Conservation (phyloP, 2,888 invertebrate genomes). For the Diadegma fenestrale region DNA sequence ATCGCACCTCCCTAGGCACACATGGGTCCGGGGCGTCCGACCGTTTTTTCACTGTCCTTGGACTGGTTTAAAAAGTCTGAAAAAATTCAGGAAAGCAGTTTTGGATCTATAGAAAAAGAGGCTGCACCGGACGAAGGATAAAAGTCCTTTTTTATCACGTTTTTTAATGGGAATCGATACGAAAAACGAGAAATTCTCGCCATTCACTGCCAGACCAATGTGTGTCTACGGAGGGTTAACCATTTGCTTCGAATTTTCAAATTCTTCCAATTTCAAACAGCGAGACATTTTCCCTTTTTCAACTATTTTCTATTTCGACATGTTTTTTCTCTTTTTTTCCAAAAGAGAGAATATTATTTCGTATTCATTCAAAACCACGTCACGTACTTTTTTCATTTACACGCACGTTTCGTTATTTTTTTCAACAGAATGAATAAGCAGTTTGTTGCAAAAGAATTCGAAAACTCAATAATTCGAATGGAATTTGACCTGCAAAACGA, state of each 20-base stretch:
- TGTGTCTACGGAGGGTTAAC: too few relatives aligned
- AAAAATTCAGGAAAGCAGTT: too few relatives aligned
- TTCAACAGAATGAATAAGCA: not conserved
- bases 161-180: too few relatives aligned
- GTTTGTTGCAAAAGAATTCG: not conserved
- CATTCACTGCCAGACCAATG: not conserved
- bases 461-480: not conserved
- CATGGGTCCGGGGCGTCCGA: too few relatives aligned
- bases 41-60: too few relatives aligned
- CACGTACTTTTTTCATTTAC: not conserved
- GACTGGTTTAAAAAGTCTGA: too few relatives aligned
- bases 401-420: not conserved
- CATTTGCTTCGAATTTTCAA: not conserved
- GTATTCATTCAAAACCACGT: not conserved
- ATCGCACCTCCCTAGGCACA: too few relatives aligned
- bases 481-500: not conserved
- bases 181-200: not conserved
- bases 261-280: not conserved
- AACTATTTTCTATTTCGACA: not conserved
- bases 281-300: not conserved
- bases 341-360: not conserved
- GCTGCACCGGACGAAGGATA: too few relatives aligned
- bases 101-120: too few relatives aligned
- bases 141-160: too few relatives aligned
- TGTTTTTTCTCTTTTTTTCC: not conserved